These are phyloP conservation scores for Torymus auratus DNA, from an alignment of 2,888 invertebrate species.

Conservation along the genomic window DNA sequence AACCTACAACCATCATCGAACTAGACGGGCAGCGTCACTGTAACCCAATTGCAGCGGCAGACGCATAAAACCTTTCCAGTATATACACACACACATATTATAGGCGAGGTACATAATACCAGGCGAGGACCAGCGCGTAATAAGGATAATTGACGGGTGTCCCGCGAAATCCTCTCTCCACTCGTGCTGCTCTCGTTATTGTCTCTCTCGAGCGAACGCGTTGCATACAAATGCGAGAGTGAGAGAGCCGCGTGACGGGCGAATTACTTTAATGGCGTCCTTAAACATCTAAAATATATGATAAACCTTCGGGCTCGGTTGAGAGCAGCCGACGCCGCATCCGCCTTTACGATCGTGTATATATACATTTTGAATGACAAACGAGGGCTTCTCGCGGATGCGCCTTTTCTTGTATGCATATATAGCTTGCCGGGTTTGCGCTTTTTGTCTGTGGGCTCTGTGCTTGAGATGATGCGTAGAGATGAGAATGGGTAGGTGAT, in stretches of 20 bases:
- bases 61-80: too few species aligned
- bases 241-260: constrained; percentile 39
- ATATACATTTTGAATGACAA: constrained; percentile 60
- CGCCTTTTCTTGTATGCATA: background rate
- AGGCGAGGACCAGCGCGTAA: constrained; percentile 39
- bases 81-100: background rate
- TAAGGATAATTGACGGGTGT: constrained; percentile 58
- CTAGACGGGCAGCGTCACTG: too few species aligned
- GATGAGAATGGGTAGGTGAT: too few species aligned
- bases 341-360: constrained; percentile 30
- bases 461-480: too few species aligned
- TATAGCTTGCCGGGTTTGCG: too few species aligned
- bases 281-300: constrained; percentile 59
- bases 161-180: constrained; percentile 22
- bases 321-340: background rate
- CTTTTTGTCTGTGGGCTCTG: too few species aligned
- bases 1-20: too few species aligned
- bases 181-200: constrained; percentile 43
- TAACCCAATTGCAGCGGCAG: too few species aligned
- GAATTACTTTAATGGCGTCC: constrained; percentile 57
- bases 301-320: constrained; percentile 45
- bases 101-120: constrained; percentile 5
- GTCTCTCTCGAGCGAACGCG: constrained; percentile 17
- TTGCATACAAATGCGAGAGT: background rate
- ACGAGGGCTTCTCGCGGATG: constrained; percentile 42